phyloP scores from a whole-genome alignment of 2,888 invertebrate genomes.

The Apomyelois bistriatella region DNA sequence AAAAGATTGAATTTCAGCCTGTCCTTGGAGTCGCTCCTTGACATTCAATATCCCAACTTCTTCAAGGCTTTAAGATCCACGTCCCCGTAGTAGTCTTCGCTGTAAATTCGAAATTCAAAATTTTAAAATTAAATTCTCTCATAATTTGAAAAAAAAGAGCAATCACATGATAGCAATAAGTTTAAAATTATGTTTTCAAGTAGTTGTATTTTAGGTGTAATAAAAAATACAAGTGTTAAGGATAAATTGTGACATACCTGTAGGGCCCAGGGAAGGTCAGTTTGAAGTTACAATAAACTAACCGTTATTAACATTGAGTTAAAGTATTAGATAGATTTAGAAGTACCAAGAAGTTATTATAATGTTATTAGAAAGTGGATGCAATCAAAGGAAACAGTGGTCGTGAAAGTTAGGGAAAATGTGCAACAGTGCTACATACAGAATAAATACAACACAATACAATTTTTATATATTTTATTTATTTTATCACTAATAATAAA shows the following conservation, averaged over 20 bases:
- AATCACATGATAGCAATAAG: neutral
- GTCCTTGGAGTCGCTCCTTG: slow-evolving; percentile 72
- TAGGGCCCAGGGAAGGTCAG: slow-evolving; percentile 27
- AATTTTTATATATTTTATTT: slow-evolving; percentile 70
- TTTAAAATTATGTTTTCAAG: neutral
- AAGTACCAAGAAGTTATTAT: slow-evolving; percentile 52
- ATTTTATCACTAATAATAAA: slow-evolving; percentile 79
- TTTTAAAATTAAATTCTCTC: neutral
- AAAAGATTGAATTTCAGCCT: slow-evolving; percentile 68
- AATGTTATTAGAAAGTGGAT: slow-evolving; percentile 61
- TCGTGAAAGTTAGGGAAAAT: slow-evolving; percentile 52
- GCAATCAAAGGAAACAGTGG: slow-evolving; percentile 49
- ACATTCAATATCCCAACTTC: slow-evolving; percentile 87
- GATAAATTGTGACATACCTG: slow-evolving; percentile 35
- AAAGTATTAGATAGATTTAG: slow-evolving; percentile 32
- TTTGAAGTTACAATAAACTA: slow-evolving; percentile 26
- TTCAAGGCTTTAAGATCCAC: slow-evolving; percentile 92
- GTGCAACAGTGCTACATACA: slow-evolving; percentile 59
- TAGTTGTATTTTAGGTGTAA: neutral
- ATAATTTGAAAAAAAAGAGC: neutral
- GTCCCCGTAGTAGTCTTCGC: slow-evolving; percentile 96
- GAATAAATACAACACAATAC: slow-evolving; percentile 51
- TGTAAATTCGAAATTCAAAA: slow-evolving; percentile 55
- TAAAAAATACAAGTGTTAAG: slow-evolving; percentile 15
- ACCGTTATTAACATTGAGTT: slow-evolving; percentile 27